Conservation (phyloP, 2,888 invertebrate species). For the Pyrrhia umbra region DNA sequence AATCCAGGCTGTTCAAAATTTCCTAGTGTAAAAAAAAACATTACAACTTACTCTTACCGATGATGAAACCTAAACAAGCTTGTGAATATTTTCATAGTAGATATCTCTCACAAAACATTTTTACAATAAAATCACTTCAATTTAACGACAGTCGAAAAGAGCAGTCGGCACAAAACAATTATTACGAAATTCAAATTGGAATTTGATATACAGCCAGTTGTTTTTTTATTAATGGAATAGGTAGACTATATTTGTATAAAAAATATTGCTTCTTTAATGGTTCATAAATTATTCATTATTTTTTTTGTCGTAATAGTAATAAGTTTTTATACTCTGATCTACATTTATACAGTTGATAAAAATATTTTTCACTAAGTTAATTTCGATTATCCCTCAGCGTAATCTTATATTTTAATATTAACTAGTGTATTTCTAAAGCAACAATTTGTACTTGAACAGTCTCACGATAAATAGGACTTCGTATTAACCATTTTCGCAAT, state of each 20-base stretch:
- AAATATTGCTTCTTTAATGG: background rate
- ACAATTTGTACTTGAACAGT: background rate
- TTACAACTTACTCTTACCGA: background rate
- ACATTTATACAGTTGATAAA: background rate
- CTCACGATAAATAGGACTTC: conserved; percentile 20
- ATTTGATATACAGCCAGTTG: background rate
- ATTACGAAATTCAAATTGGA: background rate
- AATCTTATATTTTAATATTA: too few relatives aligned
- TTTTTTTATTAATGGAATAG: background rate
- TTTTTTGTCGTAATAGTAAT: background rate
- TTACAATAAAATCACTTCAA: background rate
- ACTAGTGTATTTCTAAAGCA: background rate
- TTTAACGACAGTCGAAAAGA: background rate
- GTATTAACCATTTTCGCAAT: conserved; percentile 26
- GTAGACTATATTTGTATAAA: background rate
- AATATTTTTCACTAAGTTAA: too few relatives aligned
- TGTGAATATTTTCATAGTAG: background rate
- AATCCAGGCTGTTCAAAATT: background rate
- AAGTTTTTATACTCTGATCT: background rate
- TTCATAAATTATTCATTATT: background rate
- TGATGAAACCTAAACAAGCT: background rate
- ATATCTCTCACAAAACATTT: background rate
- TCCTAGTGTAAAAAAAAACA: background rate
- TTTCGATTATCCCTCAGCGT: too few relatives aligned
- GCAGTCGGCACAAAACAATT: background rate